Conservation (phyloP, 2,113 vertebrate genomes). For the Budorcas taxicolor region DNA sequence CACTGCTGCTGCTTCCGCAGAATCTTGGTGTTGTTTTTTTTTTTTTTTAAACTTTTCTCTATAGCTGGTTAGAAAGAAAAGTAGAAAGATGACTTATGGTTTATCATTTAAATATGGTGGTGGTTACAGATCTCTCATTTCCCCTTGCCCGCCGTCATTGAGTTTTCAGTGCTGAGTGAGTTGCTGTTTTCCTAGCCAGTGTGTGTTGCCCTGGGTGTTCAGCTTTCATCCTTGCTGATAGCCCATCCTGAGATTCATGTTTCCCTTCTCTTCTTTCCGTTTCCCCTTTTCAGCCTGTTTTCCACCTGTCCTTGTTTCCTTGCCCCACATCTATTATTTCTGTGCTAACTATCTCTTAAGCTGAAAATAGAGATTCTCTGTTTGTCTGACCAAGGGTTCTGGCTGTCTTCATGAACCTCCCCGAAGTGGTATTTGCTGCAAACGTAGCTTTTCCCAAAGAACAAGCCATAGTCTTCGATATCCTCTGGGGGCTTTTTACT, state of each 20-base stretch:
- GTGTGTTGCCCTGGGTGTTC: neutral
- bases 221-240: neutral
- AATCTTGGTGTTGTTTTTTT: neutral
- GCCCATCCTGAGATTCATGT: neutral
- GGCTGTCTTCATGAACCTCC: neutral
- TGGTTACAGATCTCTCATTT: neutral
- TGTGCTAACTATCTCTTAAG: conserved; percentile 4
- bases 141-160: neutral
- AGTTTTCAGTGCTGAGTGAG: neutral
- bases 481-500: neutral
- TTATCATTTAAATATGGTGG: neutral
- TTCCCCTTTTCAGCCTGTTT: conserved; percentile 17
- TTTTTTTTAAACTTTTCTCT: neutral
- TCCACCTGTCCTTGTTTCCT: conserved; percentile 29
- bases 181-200: neutral
- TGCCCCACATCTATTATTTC: conserved; percentile 20
- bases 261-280: conserved; percentile 8
- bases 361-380: conserved; percentile 27
- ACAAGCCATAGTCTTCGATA: neutral
- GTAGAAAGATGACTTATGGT: neutral
- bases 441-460: conserved; percentile 33
- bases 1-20: neutral
- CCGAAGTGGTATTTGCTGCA: conserved; percentile 8
- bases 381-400: neutral
- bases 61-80: neutral